Evolutionary conservation across 2,888 invertebrate species (phyloP).

Genomic region (Seladonia tumulorum): DNA sequence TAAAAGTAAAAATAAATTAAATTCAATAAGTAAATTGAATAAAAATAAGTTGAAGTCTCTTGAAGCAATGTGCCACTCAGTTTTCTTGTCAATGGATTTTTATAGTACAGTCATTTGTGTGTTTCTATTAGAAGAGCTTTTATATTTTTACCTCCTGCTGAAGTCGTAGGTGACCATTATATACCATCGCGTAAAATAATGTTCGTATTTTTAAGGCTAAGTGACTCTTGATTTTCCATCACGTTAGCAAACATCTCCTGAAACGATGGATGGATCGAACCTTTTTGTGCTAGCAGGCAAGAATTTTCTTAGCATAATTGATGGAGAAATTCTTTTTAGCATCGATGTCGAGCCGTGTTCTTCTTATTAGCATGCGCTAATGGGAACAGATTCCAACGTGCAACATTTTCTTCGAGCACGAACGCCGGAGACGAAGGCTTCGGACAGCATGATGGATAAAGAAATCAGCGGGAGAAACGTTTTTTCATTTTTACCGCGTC

Average conservation of each 20-base stretch:
- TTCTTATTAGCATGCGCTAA: background rate
- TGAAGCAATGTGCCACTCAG: background rate
- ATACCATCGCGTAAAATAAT: too few species aligned
- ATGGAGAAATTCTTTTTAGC: conserved; percentile 2
- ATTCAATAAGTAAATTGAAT: too few species aligned
- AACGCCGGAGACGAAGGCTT: background rate
- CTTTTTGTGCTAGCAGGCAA: background rate
- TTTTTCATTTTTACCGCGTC: background rate
- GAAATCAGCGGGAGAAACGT: background rate
- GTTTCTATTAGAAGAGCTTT: too few species aligned
- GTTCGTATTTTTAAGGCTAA: background rate
- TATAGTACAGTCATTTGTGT: background rate
- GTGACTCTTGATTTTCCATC: background rate
- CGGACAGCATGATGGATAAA: conserved; percentile 4
- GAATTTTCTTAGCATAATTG: background rate
- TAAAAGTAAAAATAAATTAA: too few species aligned
- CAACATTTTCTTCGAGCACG: background rate
- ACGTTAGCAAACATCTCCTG: background rate
- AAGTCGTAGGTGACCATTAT: too few species aligned
- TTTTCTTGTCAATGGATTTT: background rate
- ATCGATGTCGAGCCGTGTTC: background rate
- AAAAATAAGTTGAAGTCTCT: too few species aligned
- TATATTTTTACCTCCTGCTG: too few species aligned
- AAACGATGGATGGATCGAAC: background rate
- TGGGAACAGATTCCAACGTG: conserved; percentile 5